Evolutionary conservation across 2,113 vertebrate genomes (phyloP).

Genomic region (Leucosticte australis): DNA sequence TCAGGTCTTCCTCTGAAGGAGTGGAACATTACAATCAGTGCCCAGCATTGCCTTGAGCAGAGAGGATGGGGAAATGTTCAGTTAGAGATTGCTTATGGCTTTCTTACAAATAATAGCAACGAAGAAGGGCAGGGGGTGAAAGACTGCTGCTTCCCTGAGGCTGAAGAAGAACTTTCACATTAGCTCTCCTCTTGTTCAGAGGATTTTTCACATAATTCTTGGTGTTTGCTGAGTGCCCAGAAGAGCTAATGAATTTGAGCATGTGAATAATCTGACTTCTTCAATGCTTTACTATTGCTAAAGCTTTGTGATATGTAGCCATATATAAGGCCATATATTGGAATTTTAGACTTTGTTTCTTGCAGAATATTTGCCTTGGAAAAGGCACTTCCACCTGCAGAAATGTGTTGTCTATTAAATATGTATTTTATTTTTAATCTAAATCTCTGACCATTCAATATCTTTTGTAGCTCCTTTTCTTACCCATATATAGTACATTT

Average conservation of each 20-base stretch:
- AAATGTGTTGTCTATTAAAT: background rate
- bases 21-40: background rate
- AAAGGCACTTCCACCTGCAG: background rate
- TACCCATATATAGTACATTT: background rate
- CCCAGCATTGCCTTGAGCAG: fast-evolving
- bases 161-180: background rate
- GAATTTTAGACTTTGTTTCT: background rate
- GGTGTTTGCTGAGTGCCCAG: background rate
- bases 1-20: background rate
- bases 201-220: background rate
- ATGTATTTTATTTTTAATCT: background rate
- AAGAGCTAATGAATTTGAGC: background rate
- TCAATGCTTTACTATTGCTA: background rate
- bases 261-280: background rate
- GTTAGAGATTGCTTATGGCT: background rate
- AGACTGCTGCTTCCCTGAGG: background rate
- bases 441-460: background rate
- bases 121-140: background rate
- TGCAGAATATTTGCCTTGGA: background rate
- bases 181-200: background rate
- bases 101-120: background rate
- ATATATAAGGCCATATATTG: background rate
- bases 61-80: background rate
- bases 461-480: background rate
- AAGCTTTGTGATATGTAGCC: background rate